A percentile compares a stretch with the other conserved stretches of the same genome.
phyloP scores from a whole-genome alignment of 2,888 invertebrate genomes.

The Darwinula stevensoni region DNA sequence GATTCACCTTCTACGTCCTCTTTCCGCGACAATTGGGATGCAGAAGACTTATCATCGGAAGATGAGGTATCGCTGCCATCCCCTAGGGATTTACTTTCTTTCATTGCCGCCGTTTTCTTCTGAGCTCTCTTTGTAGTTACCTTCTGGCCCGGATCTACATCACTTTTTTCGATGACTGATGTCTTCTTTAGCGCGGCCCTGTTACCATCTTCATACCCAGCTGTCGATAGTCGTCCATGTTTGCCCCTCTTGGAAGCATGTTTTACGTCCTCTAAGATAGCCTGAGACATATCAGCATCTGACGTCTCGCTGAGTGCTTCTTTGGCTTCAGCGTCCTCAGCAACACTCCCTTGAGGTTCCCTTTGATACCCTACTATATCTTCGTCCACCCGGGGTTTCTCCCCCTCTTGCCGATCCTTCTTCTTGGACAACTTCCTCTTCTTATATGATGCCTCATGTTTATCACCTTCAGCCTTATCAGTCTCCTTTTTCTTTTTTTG shows the following conservation, averaged over 20 bases:
- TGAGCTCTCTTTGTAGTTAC: neutral
- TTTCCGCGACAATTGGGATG: too few species aligned
- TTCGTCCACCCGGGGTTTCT: neutral
- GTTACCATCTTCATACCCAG: too few species aligned
- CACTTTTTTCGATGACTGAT: neutral
- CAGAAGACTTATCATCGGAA: too few species aligned
- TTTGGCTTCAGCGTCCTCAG: constrained; percentile 3
- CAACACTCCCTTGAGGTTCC: neutral
- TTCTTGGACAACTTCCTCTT: neutral
- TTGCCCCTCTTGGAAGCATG: too few species aligned
- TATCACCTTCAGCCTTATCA: neutral
- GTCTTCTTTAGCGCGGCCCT: too few species aligned
- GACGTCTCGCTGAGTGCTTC: constrained; percentile 4
- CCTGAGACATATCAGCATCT: too few species aligned
- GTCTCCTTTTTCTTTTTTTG: constrained; percentile 4
- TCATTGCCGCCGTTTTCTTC: neutral
- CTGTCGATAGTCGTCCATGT: too few species aligned
- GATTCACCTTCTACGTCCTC: too few species aligned
- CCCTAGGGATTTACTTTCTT: too few species aligned
- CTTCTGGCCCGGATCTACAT: neutral
- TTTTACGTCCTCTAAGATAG: too few species aligned
- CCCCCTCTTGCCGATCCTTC: neutral
- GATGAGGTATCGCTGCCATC: too few species aligned
- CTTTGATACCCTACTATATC: neutral
- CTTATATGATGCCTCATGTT: neutral